Evolutionary conservation across 2,888 invertebrate genomes (phyloP), one percentile per base, ranked within the genome.

Genomic region (Drosophila histrio): DNA sequence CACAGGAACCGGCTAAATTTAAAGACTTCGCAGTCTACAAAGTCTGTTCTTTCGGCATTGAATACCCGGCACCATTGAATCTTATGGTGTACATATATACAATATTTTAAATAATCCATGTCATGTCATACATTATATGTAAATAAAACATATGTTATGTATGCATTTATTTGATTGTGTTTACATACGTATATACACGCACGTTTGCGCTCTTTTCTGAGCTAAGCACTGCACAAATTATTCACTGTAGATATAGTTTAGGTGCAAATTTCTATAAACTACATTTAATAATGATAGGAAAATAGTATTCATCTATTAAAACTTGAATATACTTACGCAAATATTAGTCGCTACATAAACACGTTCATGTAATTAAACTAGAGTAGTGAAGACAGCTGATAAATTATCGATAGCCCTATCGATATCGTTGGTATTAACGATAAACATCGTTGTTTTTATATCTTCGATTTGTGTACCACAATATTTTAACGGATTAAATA

Each of bases 301-400:
- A 11, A 38, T 30, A n/a, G 8, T 47, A 47, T 32, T 47, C 4
- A 21, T 22, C 34, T 36, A 21, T 39, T 30, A 9, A 28, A 38
- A 39, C 15, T 34, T 11, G 15, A 49, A 15, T 22, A 9, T 21
- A 41, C 52, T 53, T 53, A 53, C 53, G 53, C 53, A 53, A 53
- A 52, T 13, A 21, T 47, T 15, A 32, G 13, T 5, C 7, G 2
- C 46, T 21, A 36, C 39, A 30, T 53, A 53, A 53, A 30, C 52
- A 39, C 52, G 52, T 39, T 52, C 52, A 52, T 52, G 13, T 21
- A 39, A 52, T 52, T 38, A 9, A 9, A 17, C 26, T 11, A 28
- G 21, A 30, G 17, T 47, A 21, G 21, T 32, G 46, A 41, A 30
- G 38, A 17, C 52, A 53, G 28, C 52, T 41, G 52, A 15, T 13